Conservation (phyloP, 2,113 vertebrate genomes). For the Pongo pygmaeus region DNA sequence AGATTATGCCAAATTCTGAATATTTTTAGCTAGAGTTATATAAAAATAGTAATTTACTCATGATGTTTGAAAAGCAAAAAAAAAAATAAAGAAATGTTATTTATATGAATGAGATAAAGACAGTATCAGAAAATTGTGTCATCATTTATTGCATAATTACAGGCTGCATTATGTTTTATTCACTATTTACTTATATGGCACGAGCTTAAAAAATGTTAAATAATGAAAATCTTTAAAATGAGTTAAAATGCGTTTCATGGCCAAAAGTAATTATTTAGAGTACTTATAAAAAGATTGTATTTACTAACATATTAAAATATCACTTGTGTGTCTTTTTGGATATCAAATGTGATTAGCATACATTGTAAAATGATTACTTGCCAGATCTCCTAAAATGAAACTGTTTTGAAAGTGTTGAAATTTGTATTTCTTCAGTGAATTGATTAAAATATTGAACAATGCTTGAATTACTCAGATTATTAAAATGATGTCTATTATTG, state of each 20-base stretch:
- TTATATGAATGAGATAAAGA: background rate
- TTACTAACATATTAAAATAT: background rate
- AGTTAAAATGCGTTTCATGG: background rate
- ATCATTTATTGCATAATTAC: background rate
- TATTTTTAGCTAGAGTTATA: background rate
- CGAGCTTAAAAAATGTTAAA: background rate
- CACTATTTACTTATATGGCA: background rate
- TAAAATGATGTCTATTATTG: background rate
- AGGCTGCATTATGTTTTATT: background rate
- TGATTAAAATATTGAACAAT: slow-evolving; percentile 1
- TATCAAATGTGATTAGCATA: background rate
- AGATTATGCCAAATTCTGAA: background rate
- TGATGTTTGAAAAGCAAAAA: background rate
- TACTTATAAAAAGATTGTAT: background rate
- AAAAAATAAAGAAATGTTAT: background rate
- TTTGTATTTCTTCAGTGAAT: background rate
- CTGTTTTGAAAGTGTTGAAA: background rate
- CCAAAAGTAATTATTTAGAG: background rate
- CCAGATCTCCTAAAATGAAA: background rate
- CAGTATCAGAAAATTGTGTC: background rate
- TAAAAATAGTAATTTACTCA: background rate
- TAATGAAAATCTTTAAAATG: background rate
- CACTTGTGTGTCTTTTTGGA: background rate
- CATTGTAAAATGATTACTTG: background rate
- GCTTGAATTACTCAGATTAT: slow-evolving; percentile 19